Base-by-base conservation (phyloP, 2,888 invertebrate species). In the Ischnura elegans region DNA sequence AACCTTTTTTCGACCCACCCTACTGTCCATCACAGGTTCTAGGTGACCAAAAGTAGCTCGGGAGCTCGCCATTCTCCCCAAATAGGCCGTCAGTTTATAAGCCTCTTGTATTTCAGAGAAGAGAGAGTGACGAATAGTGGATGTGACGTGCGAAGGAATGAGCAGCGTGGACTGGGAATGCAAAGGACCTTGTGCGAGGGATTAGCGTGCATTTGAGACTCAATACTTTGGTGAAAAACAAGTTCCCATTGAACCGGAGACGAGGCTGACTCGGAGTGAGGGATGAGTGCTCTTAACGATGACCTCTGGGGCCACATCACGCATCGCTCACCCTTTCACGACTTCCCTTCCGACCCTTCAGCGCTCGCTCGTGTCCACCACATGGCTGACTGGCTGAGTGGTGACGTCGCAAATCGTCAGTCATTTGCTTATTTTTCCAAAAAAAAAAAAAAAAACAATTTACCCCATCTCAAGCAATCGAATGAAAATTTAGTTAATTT, bases 181-280 rank as follows among this genome's bases (percentile, higher is more conserved):
- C n/a, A n/a, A n/a, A n/a, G n/a, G 8, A 2, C n/a, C 36, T 76
- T 76, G 29, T 13, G 76, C 16, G 36, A 76, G 76, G 29, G 76
- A 76, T 76, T 76, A 16, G 76, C 76, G 16, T 76, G 10, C 29
- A 76, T 76, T 76, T 76, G 76, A 76, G 36, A 76, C 76, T 16
- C 76, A 76, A 76, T 76, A 76, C 76, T 36, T 76, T 76, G 36
- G 76, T 36, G 76, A 36, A 36, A 36, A 76, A 76, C 76, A 76
- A 29, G 76, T 13, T 76, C 76, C 76, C 36, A 36, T 76, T 76
- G 10, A 10, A 36, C 36, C 76, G 6, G 21, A 2, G 61, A 76
- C 1, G 36, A 76, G 76, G 29, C 29, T 76, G 36, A 76, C 36
- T 5, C 2, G 76, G 13, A 29, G 29, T 76, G 76, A 76, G 36